Base-by-base conservation (phyloP, 2,888 invertebrate species). In the Cataglyphis altisquamis region DNA sequence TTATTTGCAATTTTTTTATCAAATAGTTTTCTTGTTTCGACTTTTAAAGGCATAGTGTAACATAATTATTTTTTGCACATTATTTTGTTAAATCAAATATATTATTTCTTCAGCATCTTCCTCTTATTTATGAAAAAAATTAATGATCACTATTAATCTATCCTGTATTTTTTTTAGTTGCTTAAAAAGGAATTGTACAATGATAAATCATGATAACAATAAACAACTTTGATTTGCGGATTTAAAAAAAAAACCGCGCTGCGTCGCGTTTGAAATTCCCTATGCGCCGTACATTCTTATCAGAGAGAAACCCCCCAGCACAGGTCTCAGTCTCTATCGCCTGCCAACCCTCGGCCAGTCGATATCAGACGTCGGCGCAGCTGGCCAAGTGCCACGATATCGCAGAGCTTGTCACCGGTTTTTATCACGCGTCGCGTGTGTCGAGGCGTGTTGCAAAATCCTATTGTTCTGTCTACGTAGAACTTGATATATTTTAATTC, bases 291-390 rank as follows among this genome's bases (percentile, higher is more conserved):
- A 52, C 75, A 67, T 68, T 80, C 83, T 90, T 90, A 90, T 90
- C 87, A 73, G 41, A 66, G 32, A 39, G n/a, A 60, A 83, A 87
- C 78, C 83, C 84, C 87, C 85, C 82, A 82, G 74, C 62, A 48
- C 6, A 12, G 15, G 45, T 45, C 45, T 45, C 41, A 63, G 63
- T 63, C 39, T 74, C 68, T 74, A 82, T 68, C 78, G 57, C 39
- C 78, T 29, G 90, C 86, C 91, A 90, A 91, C 92, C 91, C 92
- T 84, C 89, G 88, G 91, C 91, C 90, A 93, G 94, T 94, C 94
- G 93, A 94, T 94, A 94, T 92, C 91, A 89, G 86, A 90, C 92
- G 86, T 86, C 88, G 86, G 57, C 82, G 84, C 86, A 84, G 87
- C 74, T 80, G 70, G 86, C 82, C 60, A 77, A 66, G 74, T 63